A percentile compares a stretch with the other conserved stretches of the same genome.
Evolutionary conservation across 2,113 vertebrate species (phyloP).

Genomic region (Dasyornis broadbenti): DNA sequence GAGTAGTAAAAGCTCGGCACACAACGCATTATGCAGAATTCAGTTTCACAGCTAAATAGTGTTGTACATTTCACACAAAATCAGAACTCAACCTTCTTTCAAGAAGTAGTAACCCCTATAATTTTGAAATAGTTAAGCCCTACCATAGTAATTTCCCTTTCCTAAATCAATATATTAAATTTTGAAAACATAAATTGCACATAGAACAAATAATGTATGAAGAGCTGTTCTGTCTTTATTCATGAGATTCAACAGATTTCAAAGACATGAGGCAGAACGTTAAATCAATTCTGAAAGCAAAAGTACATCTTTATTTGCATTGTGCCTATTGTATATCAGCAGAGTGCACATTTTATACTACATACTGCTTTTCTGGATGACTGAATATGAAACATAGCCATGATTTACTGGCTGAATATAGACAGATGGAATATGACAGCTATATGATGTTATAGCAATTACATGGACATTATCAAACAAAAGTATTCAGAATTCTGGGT

Average conservation of each 20-base stretch:
- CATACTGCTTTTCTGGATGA: not conserved
- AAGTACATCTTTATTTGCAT: slow-evolving; percentile 25
- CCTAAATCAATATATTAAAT: not conserved
- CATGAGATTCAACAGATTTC: not conserved
- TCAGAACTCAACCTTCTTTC: not conserved
- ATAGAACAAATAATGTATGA: not conserved
- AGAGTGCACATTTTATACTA: not conserved
- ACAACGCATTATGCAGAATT: not conserved
- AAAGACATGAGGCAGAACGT: not conserved
- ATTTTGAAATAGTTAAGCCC: not conserved
- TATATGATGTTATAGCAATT: not conserved
- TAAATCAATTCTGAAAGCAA: slow-evolving; percentile 10
- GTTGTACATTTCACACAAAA: not conserved
- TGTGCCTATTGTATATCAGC: not conserved
- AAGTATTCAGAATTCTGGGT: not conserved
- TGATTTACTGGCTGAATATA: not conserved
- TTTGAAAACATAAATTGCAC: not conserved
- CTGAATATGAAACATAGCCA: not conserved
- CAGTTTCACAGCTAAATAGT: not conserved
- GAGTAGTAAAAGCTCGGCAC: not conserved
- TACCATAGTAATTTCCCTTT: not conserved
- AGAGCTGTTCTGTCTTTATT: not conserved
- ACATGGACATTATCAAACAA: not conserved
- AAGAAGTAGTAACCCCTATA: not conserved
- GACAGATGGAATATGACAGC: not conserved